These are phyloP conservation scores for Heterohyrax brucei DNA, from an alignment of 2,797 vertebrate genomes.

Conservation along the genomic window DNA sequence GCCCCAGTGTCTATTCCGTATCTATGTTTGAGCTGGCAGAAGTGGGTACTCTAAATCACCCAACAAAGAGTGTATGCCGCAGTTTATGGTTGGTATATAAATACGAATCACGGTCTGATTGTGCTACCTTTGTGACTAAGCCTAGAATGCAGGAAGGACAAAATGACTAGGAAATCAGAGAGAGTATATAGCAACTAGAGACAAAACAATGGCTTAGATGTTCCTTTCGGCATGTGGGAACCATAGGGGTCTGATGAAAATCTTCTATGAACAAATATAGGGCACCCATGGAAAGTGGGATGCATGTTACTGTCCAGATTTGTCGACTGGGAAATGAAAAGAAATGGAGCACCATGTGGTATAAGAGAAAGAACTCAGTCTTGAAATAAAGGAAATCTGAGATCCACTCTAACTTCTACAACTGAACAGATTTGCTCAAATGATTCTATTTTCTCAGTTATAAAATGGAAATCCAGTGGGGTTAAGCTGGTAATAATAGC, in stretches of 20 bases:
- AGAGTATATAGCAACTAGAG: background rate
- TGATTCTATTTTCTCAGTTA: background rate
- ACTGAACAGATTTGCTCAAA: background rate
- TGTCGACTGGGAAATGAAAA: background rate
- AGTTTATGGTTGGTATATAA: background rate
- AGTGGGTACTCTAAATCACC: background rate
- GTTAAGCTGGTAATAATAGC: background rate
- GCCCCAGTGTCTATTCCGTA: background rate
- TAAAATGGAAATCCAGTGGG: background rate
- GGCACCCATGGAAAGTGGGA: accelerated
- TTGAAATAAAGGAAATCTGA: background rate
- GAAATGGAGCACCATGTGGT: background rate
- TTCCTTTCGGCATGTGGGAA: background rate
- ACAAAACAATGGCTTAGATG: too few species aligned
- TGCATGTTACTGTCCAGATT: background rate
- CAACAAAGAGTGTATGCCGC: background rate
- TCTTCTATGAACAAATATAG: background rate
- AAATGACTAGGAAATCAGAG: background rate
- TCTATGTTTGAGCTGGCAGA: background rate
- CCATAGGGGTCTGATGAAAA: background rate
- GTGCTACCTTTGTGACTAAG: background rate
- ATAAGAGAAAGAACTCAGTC: background rate
- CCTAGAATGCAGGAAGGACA: background rate
- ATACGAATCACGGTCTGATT: background rate
- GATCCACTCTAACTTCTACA: background rate